Conservation (phyloP, 2,113 vertebrate species). For the Ramphastos sulfuratus region DNA sequence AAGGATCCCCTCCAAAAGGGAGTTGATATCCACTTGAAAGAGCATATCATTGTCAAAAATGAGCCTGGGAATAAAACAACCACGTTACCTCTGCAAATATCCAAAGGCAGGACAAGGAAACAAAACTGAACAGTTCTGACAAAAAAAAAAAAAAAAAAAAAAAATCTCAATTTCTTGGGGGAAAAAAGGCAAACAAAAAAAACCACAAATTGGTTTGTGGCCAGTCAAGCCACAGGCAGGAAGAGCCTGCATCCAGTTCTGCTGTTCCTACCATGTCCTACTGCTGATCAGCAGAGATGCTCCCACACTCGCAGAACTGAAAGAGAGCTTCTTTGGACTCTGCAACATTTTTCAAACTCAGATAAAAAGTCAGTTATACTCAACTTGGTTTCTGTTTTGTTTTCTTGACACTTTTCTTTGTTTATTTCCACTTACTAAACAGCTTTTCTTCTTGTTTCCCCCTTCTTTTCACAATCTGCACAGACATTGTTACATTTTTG, state of each 20-base stretch:
- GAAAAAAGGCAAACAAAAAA: not conserved
- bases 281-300: not conserved
- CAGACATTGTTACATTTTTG: not conserved
- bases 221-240: not conserved
- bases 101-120: not conserved
- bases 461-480: not conserved
- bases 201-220: not conserved
- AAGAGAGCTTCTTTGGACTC: not conserved
- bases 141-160: not conserved
- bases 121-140: not conserved
- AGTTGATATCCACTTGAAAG: not conserved
- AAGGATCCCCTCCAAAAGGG: not conserved
- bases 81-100: not conserved
- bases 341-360: not conserved
- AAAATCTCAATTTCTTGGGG: not conserved
- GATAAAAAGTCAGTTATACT: not conserved
- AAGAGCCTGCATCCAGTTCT: not conserved
- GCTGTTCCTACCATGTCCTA: not conserved
- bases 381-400: not conserved
- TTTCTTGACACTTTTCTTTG: conserved; percentile 19
- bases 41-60: not conserved
- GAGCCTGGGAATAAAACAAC: not conserved
- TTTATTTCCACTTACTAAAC: conserved; percentile 18
- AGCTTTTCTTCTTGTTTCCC: not conserved
- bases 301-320: not conserved